Evolutionary conservation across 64 coral and sea anemone species (phyloP).

Genomic region (Cladopsammia gracilis): DNA sequence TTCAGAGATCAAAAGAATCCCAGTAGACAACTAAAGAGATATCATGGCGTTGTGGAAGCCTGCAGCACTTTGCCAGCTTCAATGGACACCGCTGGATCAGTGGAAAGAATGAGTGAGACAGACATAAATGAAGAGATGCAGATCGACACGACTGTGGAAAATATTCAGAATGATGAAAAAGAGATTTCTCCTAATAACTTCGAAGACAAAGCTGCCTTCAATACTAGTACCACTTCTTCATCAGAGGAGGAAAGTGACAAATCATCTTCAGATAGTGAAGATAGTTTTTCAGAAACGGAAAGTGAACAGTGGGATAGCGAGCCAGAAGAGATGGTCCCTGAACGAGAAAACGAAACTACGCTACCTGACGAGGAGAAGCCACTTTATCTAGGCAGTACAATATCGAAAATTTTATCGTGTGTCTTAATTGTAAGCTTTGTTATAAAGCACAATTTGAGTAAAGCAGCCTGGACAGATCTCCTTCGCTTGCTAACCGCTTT

Average conservation of each 20-base stretch:
- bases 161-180: neutral
- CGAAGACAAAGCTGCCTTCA: constrained; percentile 12
- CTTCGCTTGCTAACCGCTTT: constrained; percentile 46
- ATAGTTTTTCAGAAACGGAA: constrained; percentile 34
- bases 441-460: constrained; percentile 62
- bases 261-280: constrained; percentile 38
- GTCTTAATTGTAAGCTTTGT: constrained; percentile 68
- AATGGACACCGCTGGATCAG: constrained; percentile 6
- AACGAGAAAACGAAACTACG: constrained; percentile 39
- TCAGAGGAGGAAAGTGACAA: constrained; percentile 31
- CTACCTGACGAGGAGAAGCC: constrained; percentile 42
- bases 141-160: neutral
- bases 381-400: constrained; percentile 54
- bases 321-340: constrained; percentile 28
- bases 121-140: neutral
- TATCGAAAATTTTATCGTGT: constrained; percentile 59
- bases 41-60: constrained; percentile 8
- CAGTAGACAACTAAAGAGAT: constrained; percentile 58
- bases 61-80: constrained; percentile 1
- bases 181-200: constrained; percentile 20
- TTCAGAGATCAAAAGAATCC: constrained; percentile 57
- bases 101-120: constrained; percentile 27
- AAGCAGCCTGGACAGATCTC: constrained; percentile 55
- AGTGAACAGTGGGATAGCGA: constrained; percentile 32
- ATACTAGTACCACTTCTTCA: constrained; percentile 11